phyloP scores from a whole-genome alignment of 2,113 vertebrate genomes.

The Hoplias malabaricus region DNA sequence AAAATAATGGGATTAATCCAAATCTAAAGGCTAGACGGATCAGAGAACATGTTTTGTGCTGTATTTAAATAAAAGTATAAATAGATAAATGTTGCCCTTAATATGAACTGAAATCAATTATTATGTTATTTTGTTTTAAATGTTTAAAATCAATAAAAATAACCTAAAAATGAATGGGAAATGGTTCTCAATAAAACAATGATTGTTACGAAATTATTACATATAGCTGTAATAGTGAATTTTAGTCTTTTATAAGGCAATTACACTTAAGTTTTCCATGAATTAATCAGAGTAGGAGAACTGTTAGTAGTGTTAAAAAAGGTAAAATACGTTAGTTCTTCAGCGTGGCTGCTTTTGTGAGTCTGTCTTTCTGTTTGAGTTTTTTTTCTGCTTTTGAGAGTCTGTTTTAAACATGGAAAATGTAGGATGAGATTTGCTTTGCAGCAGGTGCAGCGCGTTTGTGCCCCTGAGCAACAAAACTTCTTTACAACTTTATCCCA shows the following conservation, averaged over 20 bases:
- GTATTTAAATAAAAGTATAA: too few relatives aligned
- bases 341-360: neutral
- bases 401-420: slow-evolving; percentile 1
- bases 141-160: too few relatives aligned
- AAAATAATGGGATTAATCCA: slow-evolving; percentile 82
- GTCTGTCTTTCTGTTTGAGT: neutral
- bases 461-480: slow-evolving; percentile 15
- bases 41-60: slow-evolving; percentile 53
- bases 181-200: too few relatives aligned
- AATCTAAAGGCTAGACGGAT: slow-evolving; percentile 70
- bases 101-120: too few relatives aligned
- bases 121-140: neutral
- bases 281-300: neutral
- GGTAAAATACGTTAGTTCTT: neutral
- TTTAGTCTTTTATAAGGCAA: neutral
- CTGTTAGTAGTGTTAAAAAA: neutral
- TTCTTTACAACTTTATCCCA: neutral
- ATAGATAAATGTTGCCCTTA: too few relatives aligned
- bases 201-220: too few relatives aligned
- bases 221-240: neutral
- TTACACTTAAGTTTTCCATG: neutral
- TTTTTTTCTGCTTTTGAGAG: neutral
- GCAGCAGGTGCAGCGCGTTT: slow-evolving; percentile 12
- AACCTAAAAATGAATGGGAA: too few relatives aligned
- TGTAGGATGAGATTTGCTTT: too few relatives aligned